Evolutionary conservation across 2,888 invertebrate species (phyloP), one percentile per base, ranked within the genome.

Genomic region (Philaethria dido): DNA sequence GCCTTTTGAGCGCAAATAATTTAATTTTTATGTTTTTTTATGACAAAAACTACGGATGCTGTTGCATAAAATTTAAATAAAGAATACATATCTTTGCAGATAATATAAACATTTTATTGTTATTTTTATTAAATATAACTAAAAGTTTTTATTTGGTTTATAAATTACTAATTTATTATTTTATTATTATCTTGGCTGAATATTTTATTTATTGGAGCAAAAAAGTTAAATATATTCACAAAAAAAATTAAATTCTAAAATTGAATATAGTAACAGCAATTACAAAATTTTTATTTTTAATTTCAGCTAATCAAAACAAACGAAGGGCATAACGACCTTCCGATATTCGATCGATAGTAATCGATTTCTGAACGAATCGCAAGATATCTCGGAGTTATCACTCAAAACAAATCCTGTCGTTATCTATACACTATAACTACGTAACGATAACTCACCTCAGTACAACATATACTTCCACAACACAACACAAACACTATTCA

Each of bases 381-480:
- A 64, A 64, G 64, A 69, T 62, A 68, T 59, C 64, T 39, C 54
- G 57, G 45, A 62, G 62, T 72, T 74, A 74, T 73, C 75, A 62
- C 57, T 69, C 82, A 83, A 86, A 89, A 88, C 86, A 88, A 90
- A 90, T 88, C 87, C 84, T 76, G 78, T 71, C 75, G 77, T 86
- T 88, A 86, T 88, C 87, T 83, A 72, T n/a, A n/a, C n/a, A n/a
- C n/a, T n/a, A 72, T 76, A 76, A 79, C 29, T 77, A 29, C 84
- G 83, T 84, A 81, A 84, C 78, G 80, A 82, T 81, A 81, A 87
- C 89, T 85, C 80, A 88, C 89, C 86, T 81, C 78, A 78, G 69
- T 62, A 60, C 77, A 59, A 42, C 29, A 29, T 63, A 60, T 64
- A 64, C 66, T 75, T 69, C 73, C 73, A 74, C 77, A 78, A 75